Evolutionary conservation across 2,113 vertebrate species (phyloP), one percentile per base, ranked within the genome.

Genomic region (Plotosus lineatus): DNA sequence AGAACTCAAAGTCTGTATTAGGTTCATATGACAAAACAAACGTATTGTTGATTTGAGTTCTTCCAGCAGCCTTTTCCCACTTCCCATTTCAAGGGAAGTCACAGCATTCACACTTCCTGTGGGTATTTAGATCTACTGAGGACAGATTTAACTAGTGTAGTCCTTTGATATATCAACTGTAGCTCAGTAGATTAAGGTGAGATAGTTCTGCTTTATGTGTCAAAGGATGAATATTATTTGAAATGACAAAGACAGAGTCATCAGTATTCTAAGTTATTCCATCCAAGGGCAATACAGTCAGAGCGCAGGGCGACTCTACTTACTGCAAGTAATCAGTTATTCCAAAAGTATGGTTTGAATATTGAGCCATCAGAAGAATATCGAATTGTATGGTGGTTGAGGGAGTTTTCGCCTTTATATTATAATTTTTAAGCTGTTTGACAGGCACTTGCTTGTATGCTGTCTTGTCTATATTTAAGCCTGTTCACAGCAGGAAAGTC

Each of bases 31-130:
- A 74, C 17, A 6, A 61, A 78, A 26, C 46, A 3, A 48, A 9
- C 19, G 33, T 82, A 53, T 56, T 68, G 10, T 68, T 53, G 38
- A 44, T 15, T 68, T 53, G 38, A 44, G 60, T 69, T 75, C 44
- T 26, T 79, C 60, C 11, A 79, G 60, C n/a, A 74, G 53, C 50
- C 72, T 48, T 46, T 46, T 75, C 58, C 73, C 60, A 51, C 23
- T 55, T 61, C 26, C 68, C 23, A 23, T 73, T 73, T 15, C 21
- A 19, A 68, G 79, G 58, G 42, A 68, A 66, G 19, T 78, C 58
- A 51, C 46, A 84, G 73, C 44, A 81, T 53, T 14, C 68, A 48
- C 75, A 84, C 83, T 74, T 78, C 48, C 48, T 84, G n/a, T 72
- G 68, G 63, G 68, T 78, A 58, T 40, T 56, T 11, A 65, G 63